A percentile compares a stretch with the other conserved stretches of the same genome.
phyloP scores from a whole-genome alignment of 2,113 vertebrate species.

The Tragelaphus imberbis region DNA sequence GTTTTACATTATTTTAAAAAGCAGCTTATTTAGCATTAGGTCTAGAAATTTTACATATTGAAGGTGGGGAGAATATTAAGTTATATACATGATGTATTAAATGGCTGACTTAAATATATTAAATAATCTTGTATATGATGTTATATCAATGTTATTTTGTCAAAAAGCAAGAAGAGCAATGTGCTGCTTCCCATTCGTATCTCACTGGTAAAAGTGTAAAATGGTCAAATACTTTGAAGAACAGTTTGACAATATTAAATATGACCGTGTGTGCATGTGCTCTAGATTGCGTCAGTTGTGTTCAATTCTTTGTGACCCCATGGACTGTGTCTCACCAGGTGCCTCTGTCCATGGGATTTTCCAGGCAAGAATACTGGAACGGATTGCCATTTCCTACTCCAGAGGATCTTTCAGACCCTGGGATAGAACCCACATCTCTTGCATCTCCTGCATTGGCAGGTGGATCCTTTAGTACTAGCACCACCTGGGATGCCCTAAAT shows the following conservation, averaged over 20 bases:
- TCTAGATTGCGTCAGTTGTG: background rate
- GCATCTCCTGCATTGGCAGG: background rate
- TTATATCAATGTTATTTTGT: background rate
- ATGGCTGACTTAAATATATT: background rate
- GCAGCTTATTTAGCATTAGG: background rate
- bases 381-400: background rate
- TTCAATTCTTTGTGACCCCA: fast-evolving
- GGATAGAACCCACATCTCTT: background rate
- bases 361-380: background rate
- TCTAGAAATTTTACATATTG: background rate
- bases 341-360: background rate
- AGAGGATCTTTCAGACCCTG: background rate
- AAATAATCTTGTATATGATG: background rate
- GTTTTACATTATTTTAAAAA: background rate
- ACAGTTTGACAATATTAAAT: background rate
- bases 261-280: background rate
- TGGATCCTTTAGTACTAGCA: background rate
- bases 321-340: background rate
- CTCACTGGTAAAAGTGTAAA: background rate
- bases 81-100: background rate
- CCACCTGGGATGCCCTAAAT: background rate
- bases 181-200: background rate
- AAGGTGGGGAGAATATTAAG: background rate
- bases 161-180: background rate
- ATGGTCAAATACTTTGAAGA: background rate